Conservation (phyloP, 2,888 invertebrate genomes). For the Tryphoninae sp. region DNA sequence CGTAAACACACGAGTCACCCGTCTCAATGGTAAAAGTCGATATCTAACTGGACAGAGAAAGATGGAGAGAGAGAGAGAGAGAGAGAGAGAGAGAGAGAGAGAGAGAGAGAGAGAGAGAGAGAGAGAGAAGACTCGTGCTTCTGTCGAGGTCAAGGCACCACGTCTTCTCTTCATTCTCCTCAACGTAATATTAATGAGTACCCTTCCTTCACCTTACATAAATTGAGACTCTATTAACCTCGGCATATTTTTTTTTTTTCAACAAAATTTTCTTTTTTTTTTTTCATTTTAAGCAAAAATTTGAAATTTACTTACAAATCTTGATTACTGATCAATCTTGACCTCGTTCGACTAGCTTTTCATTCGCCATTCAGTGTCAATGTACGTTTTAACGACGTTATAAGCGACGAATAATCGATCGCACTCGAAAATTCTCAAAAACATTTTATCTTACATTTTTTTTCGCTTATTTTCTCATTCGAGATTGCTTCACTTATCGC, state of each 20-base stretch:
- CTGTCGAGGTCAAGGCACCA: constrained; percentile 10
- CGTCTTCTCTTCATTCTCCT: background rate
- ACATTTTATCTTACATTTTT: background rate
- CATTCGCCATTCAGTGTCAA: too few relatives aligned
- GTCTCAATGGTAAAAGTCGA: too few relatives aligned
- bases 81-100: too few relatives aligned
- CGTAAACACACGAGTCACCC: too few relatives aligned
- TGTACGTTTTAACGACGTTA: too few relatives aligned
- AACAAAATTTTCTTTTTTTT: background rate
- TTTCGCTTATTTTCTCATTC: background rate
- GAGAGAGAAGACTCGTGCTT: background rate
- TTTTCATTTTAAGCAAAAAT: background rate
- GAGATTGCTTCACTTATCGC: background rate
- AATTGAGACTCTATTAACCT: background rate
- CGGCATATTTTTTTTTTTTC: background rate
- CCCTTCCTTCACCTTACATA: background rate
- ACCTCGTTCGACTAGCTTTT: background rate
- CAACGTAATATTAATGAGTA: constrained; percentile 11
- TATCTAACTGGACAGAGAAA: too few relatives aligned
- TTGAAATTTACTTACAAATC: background rate
- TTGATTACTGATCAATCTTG: background rate
- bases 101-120: too few relatives aligned
- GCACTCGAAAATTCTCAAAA: background rate
- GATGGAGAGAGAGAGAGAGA: too few relatives aligned
- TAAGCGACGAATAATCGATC: too few relatives aligned